These are phyloP conservation scores for Mimumesa dahlbomi DNA, from an alignment of 2,888 invertebrate species.

Conservation along the genomic window DNA sequence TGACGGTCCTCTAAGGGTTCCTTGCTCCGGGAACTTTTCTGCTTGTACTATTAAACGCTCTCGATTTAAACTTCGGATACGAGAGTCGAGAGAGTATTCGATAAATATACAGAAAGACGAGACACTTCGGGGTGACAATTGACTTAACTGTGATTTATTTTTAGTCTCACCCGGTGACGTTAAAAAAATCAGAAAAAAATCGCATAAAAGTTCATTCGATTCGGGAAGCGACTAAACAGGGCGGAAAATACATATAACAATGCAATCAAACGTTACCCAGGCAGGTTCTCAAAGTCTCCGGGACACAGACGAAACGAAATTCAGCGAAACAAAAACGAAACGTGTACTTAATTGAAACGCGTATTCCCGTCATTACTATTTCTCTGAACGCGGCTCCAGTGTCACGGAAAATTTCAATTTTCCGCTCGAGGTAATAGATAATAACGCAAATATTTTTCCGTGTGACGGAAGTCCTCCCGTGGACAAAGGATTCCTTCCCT, in stretches of 20 bases:
- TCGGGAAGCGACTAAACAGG: too few species aligned
- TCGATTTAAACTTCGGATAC: too few species aligned
- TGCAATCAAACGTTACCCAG: slow-evolving; percentile 1
- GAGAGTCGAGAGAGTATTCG: too few species aligned
- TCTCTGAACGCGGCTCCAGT: slow-evolving; percentile 35
- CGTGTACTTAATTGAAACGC: slow-evolving; percentile 48
- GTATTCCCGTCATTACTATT: slow-evolving; percentile 56
- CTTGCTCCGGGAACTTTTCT: background rate
- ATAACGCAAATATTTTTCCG: slow-evolving; percentile 66
- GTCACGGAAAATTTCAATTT: slow-evolving; percentile 63
- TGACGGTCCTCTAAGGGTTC: background rate
- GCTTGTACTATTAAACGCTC: too few species aligned
- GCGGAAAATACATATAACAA: too few species aligned
- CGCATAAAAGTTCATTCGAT: too few species aligned
- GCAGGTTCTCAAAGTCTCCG: background rate
- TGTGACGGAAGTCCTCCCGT: slow-evolving; percentile 55
- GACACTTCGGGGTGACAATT: too few species aligned
- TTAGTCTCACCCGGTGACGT: background rate
- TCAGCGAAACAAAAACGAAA: slow-evolving; percentile 15
- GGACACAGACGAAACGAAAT: slow-evolving; percentile 22
- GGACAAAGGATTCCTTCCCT: slow-evolving; percentile 59
- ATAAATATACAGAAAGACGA: too few species aligned
- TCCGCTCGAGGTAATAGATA: slow-evolving; percentile 64
- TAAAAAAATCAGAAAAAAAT: background rate
- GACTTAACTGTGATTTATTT: too few species aligned